phyloP scores from a whole-genome alignment of 2,888 invertebrate genomes.

The Mystacides longicornis region DNA sequence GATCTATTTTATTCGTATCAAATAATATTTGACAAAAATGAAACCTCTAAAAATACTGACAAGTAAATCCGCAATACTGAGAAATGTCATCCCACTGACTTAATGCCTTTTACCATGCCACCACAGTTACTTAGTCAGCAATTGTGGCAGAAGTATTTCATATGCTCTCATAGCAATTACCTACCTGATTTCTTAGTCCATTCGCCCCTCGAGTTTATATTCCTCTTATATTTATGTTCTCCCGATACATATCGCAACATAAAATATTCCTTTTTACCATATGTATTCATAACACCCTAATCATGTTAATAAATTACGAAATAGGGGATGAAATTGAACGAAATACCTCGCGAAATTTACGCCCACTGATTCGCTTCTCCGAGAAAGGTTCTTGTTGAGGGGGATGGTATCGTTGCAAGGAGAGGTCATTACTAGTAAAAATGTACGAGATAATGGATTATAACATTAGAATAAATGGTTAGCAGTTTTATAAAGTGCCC shows the following conservation, averaged over 20 bases:
- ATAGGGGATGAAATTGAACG: conserved; percentile 4
- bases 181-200: too few relatives aligned
- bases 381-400: neutral
- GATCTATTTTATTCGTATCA: too few relatives aligned
- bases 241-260: conserved; percentile 10
- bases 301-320: neutral
- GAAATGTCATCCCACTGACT: too few relatives aligned
- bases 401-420: neutral
- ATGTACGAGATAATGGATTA: neutral
- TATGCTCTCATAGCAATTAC: too few relatives aligned
- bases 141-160: too few relatives aligned
- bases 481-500: neutral
- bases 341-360: neutral
- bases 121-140: too few relatives aligned
- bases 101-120: too few relatives aligned
- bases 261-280: conserved; percentile 6
- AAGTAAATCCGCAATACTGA: too few relatives aligned
- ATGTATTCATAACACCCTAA: conserved; percentile 14
- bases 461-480: neutral
- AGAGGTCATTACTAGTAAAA: neutral
- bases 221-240: conserved; percentile 6
- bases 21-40: too few relatives aligned
- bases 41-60: too few relatives aligned
- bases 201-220: too few relatives aligned
- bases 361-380: conserved; percentile 4